Conservation (phyloP, 2,888 invertebrate genomes). For the Crioceris asparagi region DNA sequence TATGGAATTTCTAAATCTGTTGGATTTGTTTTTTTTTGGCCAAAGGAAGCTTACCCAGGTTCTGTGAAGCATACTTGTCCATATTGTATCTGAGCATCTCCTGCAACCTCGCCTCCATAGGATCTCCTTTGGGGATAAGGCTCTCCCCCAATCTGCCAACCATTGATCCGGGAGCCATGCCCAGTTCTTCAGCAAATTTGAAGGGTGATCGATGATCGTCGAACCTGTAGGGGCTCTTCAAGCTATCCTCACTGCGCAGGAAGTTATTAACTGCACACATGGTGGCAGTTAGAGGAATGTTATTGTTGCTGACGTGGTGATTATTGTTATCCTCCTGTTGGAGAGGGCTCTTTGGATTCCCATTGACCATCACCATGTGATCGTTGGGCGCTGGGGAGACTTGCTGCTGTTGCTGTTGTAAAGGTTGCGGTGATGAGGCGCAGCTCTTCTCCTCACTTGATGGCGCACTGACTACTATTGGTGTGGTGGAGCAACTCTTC, state of each 20-base stretch:
- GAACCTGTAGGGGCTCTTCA: constrained; percentile 63
- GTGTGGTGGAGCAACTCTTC: constrained; percentile 15
- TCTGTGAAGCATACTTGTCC: constrained; percentile 90
- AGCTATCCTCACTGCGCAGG: constrained; percentile 39
- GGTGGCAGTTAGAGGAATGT: constrained; percentile 39
- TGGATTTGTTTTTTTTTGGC: no score
- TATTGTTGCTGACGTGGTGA: constrained; percentile 43
- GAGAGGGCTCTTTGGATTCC: constrained; percentile 41
- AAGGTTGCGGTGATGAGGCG: constrained; percentile 43
- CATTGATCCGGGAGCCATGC: constrained; percentile 69
- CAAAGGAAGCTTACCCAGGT: constrained; percentile 41
- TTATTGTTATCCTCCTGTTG: constrained; percentile 38
- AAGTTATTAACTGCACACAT: constrained; percentile 40
- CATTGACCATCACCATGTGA: constrained; percentile 32
- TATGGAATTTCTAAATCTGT: background rate
- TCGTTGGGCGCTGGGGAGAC: constrained; percentile 20
- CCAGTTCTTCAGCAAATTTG: constrained; percentile 75
- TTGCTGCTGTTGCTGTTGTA: no score
- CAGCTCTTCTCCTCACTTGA: constrained; percentile 32
- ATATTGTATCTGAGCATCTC: constrained; percentile 92
- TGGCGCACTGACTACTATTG: constrained; percentile 25
- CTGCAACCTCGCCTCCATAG: constrained; percentile 86
- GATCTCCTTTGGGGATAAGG: constrained; percentile 83
- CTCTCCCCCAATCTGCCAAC: constrained; percentile 80
- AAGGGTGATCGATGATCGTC: constrained; percentile 71